Base-by-base conservation (phyloP, 2,797 vertebrate species). In the Lepilemur septentrionalis region DNA sequence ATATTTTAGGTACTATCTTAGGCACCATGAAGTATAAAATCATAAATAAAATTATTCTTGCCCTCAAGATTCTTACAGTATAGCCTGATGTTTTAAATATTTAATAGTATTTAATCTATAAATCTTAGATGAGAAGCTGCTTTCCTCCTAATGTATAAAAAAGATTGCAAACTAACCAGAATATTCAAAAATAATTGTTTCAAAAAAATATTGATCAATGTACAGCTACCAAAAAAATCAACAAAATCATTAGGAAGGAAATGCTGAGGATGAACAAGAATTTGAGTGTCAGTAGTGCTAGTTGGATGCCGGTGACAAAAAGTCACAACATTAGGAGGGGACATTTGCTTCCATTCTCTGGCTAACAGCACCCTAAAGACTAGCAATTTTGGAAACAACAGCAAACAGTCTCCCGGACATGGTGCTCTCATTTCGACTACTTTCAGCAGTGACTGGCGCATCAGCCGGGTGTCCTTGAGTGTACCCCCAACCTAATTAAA, bases 171-270 rank as follows among this genome's bases (percentile, higher is more conserved):
- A 75, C 35, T 73, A 50, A 95, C 86, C 38, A 73, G 55, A 38
- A 14, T 20, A 57, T 70, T 89, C 93, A 63, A 81, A 95, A 93
- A 28, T 63, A 22, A 63, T 30, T 94, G 38, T 84, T 97, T 57
- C 17, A 72, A 90, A 92, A 93, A 85, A 43, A 80, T 32, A 67
- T 8, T 73, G 48, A 83, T 80, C 65, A 57, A 67, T 46, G 25
- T 55, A 78, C 7, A 93, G 32, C 30, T 91, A 85, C 72, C 1
- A 6, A 55, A 55, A 59, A 61, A 61, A 69, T 41, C 6, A 63
- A 30, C 63, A 70, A 88, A 83, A 75, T 46, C 6, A 10, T 81
- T 73, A 81, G 28, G 55, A 69, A 93, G 25, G 20, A 93, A 93
- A 81, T 88, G 30, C 18, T 75, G 12, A 87, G 38, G 28, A 48